These are phyloP conservation scores for Reticulitermes lucifugus DNA, from an alignment of 2,888 invertebrate genomes.

Conservation along the genomic window DNA sequence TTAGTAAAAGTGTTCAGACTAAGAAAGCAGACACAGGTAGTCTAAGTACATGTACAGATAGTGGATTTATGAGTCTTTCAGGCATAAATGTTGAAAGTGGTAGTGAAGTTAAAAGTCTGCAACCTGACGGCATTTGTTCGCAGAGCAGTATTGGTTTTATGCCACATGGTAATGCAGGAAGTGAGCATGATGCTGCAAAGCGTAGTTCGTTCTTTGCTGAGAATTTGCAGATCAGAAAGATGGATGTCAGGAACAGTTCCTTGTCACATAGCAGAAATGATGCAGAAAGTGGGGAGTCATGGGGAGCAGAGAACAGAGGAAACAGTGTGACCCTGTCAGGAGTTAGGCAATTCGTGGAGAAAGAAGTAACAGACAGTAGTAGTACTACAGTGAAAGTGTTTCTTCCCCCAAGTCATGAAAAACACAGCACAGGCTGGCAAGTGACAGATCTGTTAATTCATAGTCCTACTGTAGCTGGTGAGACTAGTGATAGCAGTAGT, in stretches of 20 bases:
- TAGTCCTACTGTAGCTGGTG: constrained; percentile 47
- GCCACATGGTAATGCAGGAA: neutral
- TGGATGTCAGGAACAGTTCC: neutral
- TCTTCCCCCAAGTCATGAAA: neutral
- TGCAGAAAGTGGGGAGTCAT: constrained; percentile 10
- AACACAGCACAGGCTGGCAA: constrained; percentile 54
- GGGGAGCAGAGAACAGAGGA: constrained; percentile 8
- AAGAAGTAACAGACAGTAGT: constrained; percentile 56
- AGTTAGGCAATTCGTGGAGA: constrained; percentile 44
- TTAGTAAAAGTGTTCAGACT: constrained; percentile 25
- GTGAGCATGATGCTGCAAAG: neutral
- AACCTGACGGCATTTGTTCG: neutral
- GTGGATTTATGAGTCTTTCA: neutral
- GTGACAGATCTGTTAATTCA: constrained; percentile 48
- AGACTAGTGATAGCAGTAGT: constrained; percentile 44
- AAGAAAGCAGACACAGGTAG: neutral
- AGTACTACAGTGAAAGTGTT: constrained; percentile 52
- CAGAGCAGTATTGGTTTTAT: neutral
- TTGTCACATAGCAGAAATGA: constrained; percentile 16
- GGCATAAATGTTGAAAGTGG: neutral
- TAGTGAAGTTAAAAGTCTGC: constrained; percentile 26
- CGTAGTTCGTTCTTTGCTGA: too few species aligned
- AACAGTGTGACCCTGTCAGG: neutral
- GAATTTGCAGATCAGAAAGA: too few species aligned
- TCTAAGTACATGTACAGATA: neutral